phyloP scores from a whole-genome alignment of 2,797 vertebrate genomes.

The Catostomus latipinnis region DNA sequence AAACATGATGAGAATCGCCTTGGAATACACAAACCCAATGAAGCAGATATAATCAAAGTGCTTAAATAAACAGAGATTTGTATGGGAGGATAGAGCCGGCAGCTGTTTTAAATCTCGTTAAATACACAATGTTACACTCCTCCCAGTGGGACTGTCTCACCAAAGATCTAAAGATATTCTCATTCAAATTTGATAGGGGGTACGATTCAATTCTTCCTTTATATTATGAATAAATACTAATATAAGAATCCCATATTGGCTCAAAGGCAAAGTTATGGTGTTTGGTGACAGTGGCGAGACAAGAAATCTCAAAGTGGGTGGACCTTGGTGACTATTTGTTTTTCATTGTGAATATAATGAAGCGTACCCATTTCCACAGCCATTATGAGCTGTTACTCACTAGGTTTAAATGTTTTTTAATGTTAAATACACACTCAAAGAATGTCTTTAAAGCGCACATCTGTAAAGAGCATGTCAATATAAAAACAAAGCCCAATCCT shows the following conservation, averaged over 20 bases:
- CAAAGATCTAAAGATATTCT: conserved; percentile 31
- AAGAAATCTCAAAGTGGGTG: too few species aligned
- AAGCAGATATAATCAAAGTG: conserved; percentile 23
- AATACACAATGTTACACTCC: conserved; percentile 2
- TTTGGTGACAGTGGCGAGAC: too few species aligned
- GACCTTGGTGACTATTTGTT: too few species aligned
- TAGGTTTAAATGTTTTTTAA: too few species aligned
- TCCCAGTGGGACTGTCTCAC: not conserved
- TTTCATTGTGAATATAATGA: too few species aligned
- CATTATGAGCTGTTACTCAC: too few species aligned
- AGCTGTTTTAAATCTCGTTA: not conserved
- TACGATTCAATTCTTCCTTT: conserved; percentile 3
- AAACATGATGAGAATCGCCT: conserved; percentile 17
- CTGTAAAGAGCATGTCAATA: too few species aligned
- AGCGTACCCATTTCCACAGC: too few species aligned
- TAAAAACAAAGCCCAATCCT: too few species aligned
- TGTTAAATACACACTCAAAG: too few species aligned
- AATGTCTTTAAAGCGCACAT: too few species aligned
- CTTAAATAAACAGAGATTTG: conserved; percentile 24
- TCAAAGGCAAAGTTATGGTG: too few species aligned
- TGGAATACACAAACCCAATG: conserved; percentile 15
- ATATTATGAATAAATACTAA: conserved; percentile 13
- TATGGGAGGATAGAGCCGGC: conserved; percentile 3
- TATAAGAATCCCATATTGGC: not conserved
- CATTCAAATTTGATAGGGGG: conserved; percentile 40